Evolutionary conservation across 2,113 vertebrate genomes (phyloP).

Genomic region (Noctilio leporinus): DNA sequence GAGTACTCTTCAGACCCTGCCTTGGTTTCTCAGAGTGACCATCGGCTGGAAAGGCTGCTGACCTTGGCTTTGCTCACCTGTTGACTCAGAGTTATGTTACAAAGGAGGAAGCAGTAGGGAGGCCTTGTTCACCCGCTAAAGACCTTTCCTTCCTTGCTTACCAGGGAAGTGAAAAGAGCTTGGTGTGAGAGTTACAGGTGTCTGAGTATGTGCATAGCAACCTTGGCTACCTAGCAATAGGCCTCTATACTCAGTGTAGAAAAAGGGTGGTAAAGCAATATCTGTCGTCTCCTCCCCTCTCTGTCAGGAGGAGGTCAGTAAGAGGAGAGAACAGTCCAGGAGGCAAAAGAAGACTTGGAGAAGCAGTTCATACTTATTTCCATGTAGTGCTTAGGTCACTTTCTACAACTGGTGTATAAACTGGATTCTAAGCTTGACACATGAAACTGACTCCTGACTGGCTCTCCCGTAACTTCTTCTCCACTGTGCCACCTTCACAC

Average conservation of each 20-base stretch:
- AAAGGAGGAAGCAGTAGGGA: background rate
- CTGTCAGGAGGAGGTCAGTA: background rate
- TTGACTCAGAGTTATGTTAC: background rate
- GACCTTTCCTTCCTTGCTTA: background rate
- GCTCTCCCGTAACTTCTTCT: background rate
- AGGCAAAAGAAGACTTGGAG: background rate
- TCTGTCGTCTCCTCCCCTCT: background rate
- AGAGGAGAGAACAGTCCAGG: background rate
- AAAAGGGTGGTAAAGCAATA: background rate
- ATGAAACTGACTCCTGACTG: constrained; percentile 39
- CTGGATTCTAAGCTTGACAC: constrained; percentile 45
- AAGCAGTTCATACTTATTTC: background rate
- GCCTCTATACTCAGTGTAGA: too few species aligned
- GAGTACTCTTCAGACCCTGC: background rate
- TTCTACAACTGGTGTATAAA: background rate
- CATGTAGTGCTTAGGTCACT: background rate
- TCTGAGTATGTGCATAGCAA: background rate
- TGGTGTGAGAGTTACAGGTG: background rate
- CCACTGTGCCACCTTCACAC: background rate
- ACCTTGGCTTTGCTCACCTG: background rate
- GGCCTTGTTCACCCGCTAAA: background rate
- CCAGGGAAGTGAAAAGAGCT: background rate
- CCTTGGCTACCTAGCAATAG: background rate
- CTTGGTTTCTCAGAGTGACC: background rate
- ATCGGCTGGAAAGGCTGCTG: background rate